A percentile compares a stretch with the other conserved stretches of the same genome.
These are phyloP conservation scores for Aphidius ervi DNA, from an alignment of 1,140 invertebrate species.

Conservation along the genomic window DNA sequence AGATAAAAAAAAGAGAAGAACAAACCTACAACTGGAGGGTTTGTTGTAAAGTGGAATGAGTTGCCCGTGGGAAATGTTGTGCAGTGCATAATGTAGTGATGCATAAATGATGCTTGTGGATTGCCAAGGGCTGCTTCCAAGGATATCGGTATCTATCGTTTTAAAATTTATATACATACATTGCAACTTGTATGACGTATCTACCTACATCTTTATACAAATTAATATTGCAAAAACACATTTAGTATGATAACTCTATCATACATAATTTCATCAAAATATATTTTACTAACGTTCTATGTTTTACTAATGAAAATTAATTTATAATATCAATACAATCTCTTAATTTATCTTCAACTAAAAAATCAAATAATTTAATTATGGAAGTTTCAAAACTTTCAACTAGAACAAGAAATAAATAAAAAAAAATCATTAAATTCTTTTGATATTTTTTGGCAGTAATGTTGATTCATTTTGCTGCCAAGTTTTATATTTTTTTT, in stretches of 20 bases:
- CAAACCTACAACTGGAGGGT: neutral
- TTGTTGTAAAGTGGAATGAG: constrained; percentile 17
- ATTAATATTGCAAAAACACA: neutral
- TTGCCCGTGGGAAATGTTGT: constrained; percentile 38
- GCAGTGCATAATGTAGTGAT: constrained; percentile 39
- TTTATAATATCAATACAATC: too few species aligned
- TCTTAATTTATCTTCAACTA: too few species aligned
- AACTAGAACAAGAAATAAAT: too few species aligned
- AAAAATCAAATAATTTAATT: too few species aligned
- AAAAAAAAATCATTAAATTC: too few species aligned
- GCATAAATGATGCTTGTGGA: constrained; percentile 38
- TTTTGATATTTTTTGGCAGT: too few species aligned
- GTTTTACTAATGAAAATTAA: neutral
- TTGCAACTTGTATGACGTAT: too few species aligned
- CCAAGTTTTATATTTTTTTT: too few species aligned
- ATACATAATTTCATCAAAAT: neutral
- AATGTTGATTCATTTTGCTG: too few species aligned
- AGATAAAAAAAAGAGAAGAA: constrained; percentile 4
- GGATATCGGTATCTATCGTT: constrained; percentile 19
- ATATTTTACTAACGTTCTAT: neutral
- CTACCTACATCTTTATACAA: too few species aligned
- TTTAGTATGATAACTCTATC: too few species aligned
- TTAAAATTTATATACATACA: neutral
- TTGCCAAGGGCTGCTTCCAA: constrained; percentile 27
- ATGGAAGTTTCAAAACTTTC: too few species aligned